These are phyloP conservation scores for Tipula lateralis DNA, from an alignment of 2,888 invertebrate species.

Conservation along the genomic window DNA sequence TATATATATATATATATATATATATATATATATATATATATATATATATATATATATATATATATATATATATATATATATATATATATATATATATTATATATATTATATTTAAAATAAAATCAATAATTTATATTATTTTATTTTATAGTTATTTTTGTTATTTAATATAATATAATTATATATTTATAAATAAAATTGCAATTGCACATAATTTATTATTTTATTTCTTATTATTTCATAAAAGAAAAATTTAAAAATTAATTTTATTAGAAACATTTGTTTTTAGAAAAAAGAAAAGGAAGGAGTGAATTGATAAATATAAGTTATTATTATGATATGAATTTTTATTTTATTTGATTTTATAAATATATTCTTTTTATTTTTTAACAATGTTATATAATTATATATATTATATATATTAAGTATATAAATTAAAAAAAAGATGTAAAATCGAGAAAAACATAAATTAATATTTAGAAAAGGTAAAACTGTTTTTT, in stretches of 20 bases:
- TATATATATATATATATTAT: neutral
- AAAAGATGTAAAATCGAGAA: neutral
- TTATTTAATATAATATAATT: neutral
- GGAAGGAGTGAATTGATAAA: neutral
- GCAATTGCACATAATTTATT: neutral
- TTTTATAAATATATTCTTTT: neutral
- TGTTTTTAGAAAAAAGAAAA: too few relatives aligned
- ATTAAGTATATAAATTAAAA: neutral
- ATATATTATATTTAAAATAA: neutral
- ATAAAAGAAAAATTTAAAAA: constrained; percentile 13
- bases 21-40: too few relatives aligned
- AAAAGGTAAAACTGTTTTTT: neutral
- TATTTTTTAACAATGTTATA: constrained; percentile 3
- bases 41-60: too few relatives aligned
- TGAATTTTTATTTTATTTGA: constrained; percentile 25
- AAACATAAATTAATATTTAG: neutral
- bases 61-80: too few relatives aligned
- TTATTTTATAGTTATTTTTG: neutral
- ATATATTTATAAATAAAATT: neutral
- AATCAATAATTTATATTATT: constrained; percentile 6
- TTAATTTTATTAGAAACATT: constrained; percentile 12
- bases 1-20: neutral
- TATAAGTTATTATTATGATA: neutral
- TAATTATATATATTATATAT: neutral
- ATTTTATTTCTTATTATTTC: neutral